Conservation (phyloP, 2,888 invertebrate genomes). For the Congeria kusceri region DNA sequence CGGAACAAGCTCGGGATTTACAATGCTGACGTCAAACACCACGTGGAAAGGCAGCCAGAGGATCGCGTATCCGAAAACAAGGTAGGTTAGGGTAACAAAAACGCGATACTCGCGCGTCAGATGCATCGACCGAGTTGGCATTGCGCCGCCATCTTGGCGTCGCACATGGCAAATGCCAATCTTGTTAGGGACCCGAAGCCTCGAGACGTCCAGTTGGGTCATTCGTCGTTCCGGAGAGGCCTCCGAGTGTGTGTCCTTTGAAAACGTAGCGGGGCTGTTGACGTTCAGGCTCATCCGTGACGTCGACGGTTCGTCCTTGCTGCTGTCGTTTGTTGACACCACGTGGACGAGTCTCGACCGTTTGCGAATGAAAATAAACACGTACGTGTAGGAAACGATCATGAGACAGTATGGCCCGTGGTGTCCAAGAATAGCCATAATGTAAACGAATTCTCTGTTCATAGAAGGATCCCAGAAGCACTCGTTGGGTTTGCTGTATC, state of each 20-base stretch:
- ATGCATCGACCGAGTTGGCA: neutral
- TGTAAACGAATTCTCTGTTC: conserved; percentile 79
- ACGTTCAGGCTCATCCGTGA: no score
- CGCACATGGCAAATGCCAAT: neutral
- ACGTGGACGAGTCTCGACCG: conserved; percentile 34
- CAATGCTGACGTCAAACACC: conserved; percentile 74
- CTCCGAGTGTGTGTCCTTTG: neutral
- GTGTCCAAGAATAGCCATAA: conserved; percentile 81
- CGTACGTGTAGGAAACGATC: conserved; percentile 76
- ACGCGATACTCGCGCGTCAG: conserved; percentile 53
- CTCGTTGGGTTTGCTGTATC: conserved; percentile 63
- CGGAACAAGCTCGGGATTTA: conserved; percentile 67
- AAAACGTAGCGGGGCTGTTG: no score
- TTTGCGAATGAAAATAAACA: conserved; percentile 72
- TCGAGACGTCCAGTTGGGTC: conserved; percentile 1
- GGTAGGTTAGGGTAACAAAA: conserved; percentile 74
- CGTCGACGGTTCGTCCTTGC: no score
- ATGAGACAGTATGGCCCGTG: conserved; percentile 79
- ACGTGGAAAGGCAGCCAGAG: conserved; percentile 79
- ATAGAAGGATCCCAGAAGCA: conserved; percentile 82
- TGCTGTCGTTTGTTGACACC: neutral
- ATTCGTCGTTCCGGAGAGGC: neutral
- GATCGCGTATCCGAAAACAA: conserved; percentile 73
- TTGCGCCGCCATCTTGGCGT: no score
- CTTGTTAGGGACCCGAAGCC: neutral